These are phyloP conservation scores for Tolmerus cingulatus DNA, from an alignment of 2,888 invertebrate species.

Conservation along the genomic window DNA sequence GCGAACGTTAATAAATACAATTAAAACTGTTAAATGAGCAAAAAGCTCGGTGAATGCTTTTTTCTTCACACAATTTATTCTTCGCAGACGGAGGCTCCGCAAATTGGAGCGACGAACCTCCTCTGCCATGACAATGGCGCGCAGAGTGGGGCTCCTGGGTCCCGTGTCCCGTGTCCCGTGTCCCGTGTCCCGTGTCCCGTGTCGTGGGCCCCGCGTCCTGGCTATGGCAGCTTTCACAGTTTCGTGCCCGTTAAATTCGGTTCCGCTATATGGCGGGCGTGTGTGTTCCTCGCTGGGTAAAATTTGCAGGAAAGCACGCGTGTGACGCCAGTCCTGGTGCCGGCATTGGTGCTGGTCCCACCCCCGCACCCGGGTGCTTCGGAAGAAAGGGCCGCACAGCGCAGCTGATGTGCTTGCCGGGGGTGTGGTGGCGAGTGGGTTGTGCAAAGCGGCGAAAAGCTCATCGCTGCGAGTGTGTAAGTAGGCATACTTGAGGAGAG, in stretches of 20 bases:
- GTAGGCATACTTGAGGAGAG: slow-evolving; percentile 34
- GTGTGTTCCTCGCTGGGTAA: background rate
- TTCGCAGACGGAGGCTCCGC: slow-evolving; percentile 34
- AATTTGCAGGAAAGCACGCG: slow-evolving; percentile 9
- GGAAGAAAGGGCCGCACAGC: background rate
- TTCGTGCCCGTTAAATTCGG: slow-evolving; percentile 1
- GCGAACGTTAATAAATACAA: slow-evolving; percentile 39
- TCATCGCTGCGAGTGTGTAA: background rate
- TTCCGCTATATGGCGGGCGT: background rate
- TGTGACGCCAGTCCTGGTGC: background rate
- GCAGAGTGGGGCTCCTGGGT: background rate
- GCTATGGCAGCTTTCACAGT: slow-evolving; percentile 16
- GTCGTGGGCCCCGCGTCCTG: background rate
- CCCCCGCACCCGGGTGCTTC: background rate
- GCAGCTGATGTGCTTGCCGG: background rate
- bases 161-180: background rate
- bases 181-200: background rate
- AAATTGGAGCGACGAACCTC: slow-evolving; percentile 39
- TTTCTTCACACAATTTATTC: slow-evolving; percentile 29
- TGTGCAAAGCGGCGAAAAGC: slow-evolving; percentile 7
- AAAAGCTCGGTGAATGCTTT: slow-evolving; percentile 28
- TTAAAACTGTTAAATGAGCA: slow-evolving; percentile 37
- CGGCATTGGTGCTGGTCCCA: background rate
- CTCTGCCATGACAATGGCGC: background rate
- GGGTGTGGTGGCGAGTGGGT: background rate